Base-by-base conservation (phyloP, 2,888 invertebrate species). In the Argyresthia goedartella region DNA sequence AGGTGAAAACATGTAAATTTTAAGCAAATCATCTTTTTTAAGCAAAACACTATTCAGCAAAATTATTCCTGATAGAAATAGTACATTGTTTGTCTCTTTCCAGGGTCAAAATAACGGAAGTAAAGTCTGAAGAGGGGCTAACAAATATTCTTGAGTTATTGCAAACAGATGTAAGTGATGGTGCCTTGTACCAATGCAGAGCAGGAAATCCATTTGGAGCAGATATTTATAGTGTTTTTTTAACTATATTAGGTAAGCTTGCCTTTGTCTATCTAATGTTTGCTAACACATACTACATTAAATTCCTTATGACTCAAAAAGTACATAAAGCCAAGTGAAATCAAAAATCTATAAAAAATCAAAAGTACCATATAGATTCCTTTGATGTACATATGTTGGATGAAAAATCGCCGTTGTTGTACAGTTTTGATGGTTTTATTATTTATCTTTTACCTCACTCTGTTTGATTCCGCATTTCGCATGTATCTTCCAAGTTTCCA, bases 141-240 rank as follows among this genome's bases (percentile, higher is more conserved):
- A 76, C 78, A 0, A 87, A 78, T 52, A 67, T 74, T 8, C 54
- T 87, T 15, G 81, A 86, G 52, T 51, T 87, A 6, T 50, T 85
- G 7, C 87, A 85, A 55, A 78, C 86, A 0, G 85, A 86, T 49
- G 72, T 81, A 0, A 77, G 67, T 41, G 87, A 87, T 49, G 85
- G 79, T 42, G 87, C 87, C 0, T 56, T 82, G 43, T 87, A 86
- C 55, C 82, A 87, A 55, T 87, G 87, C 53, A 73, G 82, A 58
- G 87, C 87, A 15, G 82, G 82, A 0, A 87, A 87, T 53, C 85
- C 87, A 0, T 86, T 74, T 51, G 87, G 87, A 43, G 84, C 85
- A 14, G 85, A 85, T 41, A 72, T 81, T 1, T 85, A 71, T 53
- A 81, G 69, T 42, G 78, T 84, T 0, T 60, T 76, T 52, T 73